These are phyloP conservation scores for Polydrusus tereticollis DNA, from an alignment of 2,888 invertebrate genomes.

Conservation along the genomic window DNA sequence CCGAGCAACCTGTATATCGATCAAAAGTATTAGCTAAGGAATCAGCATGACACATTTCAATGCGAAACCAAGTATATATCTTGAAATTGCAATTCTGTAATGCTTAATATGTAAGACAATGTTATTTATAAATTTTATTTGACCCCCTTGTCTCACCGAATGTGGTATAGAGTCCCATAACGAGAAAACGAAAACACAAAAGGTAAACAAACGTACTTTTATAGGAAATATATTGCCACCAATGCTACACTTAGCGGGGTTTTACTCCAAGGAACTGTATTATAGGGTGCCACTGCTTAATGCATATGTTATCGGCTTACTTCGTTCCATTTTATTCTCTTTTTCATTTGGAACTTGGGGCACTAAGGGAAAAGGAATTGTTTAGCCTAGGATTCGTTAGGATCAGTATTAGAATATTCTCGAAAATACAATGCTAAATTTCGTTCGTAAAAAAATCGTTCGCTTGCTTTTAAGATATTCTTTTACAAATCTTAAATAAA, in stretches of 20 bases:
- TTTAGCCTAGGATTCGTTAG: conserved; percentile 30
- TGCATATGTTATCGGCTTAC: conserved; percentile 48
- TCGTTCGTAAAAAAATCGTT: background rate
- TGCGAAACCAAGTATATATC: too few relatives aligned
- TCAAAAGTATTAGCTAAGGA: too few relatives aligned
- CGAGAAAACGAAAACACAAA: conserved; percentile 41
- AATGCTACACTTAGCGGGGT: conserved; percentile 45
- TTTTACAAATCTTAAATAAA: too few relatives aligned
- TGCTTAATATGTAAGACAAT: background rate
- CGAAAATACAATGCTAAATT: conserved; percentile 2
- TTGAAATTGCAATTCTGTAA: too few relatives aligned
- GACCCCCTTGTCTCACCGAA: conserved; percentile 27
- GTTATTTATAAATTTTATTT: conserved; percentile 35
- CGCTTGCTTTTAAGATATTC: too few relatives aligned
- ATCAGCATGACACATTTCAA: too few relatives aligned
- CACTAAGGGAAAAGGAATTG: conserved; percentile 37
- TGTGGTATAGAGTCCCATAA: conserved; percentile 24
- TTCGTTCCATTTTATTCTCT: conserved; percentile 44
- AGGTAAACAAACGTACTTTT: conserved; percentile 40
- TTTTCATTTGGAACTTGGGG: conserved; percentile 40
- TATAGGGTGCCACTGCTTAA: conserved; percentile 46
- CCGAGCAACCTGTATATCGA: too few relatives aligned
- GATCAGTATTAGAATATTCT: conserved; percentile 16
- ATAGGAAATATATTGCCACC: conserved; percentile 41
- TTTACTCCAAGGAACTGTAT: conserved; percentile 43